Base-by-base conservation (phyloP, 2,888 invertebrate genomes). In the Hesperia comma region DNA sequence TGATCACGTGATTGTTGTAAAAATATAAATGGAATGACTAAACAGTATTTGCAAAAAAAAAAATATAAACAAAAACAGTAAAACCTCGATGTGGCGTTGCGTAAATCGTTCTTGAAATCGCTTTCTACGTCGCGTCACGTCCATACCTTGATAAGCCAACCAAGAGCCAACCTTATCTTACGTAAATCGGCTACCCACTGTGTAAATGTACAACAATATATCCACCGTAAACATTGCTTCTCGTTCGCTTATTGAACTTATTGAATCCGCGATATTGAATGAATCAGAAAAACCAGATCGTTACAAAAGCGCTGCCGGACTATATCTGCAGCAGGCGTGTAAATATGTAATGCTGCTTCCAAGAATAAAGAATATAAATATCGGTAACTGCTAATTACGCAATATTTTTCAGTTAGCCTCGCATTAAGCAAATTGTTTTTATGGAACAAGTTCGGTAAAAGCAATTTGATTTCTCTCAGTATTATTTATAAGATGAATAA, bases 91-190 rank as follows among this genome's bases (percentile, higher is more conserved):
- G 73, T 76, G 72, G 74, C 71, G 79, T 88, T 88, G 81, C 86
- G 84, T 82, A 87, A 87, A 84, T 79, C 74, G 84, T 84, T 87
- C 85, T 86, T 87, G 85, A 86, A 86, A 85, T 86, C 84, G 86
- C 86, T 89, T 87, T 88, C 87, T 85, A 87, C 87, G 80, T 77
- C 79, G 81, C 85, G 85, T 84, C 85, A 86, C 83, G 81, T 83
- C 81, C 75, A 77, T 77, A 75, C 76, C 72, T 74, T 78, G 78
- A 74, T 76, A 76, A 74, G 75, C 69, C 69, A 61, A 77, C 83
- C 82, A 74, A 76, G 76, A 74, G 75, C 69, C 69, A 61, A 77
- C 83, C 82, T 86, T 85, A 85, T 79, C 85, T 87, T 89, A 87
- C 86, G 85, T 87, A 88, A 86, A 85, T 78, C 77, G 76, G 63